Conservation (phyloP, 2,113 vertebrate genomes). For the Chionomys nivalis region DNA sequence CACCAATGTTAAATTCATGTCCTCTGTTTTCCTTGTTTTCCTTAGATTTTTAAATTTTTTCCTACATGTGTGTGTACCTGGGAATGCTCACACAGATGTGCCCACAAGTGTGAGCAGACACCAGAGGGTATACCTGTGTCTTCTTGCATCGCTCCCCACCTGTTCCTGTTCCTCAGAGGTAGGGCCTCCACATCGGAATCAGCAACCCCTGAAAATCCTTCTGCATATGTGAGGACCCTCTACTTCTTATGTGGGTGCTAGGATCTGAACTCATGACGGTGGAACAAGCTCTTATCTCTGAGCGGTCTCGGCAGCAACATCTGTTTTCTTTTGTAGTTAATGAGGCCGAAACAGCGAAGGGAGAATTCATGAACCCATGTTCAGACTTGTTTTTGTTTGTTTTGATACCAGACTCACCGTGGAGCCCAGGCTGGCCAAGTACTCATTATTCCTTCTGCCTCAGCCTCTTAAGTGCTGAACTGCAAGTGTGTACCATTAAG, state of each 20-base stretch:
- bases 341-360: neutral
- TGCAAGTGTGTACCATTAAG: neutral
- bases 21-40: neutral
- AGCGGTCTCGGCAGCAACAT: too few relatives aligned
- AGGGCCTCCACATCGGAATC: neutral
- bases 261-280: neutral
- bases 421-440: neutral
- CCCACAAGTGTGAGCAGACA: neutral
- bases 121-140: neutral
- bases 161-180: neutral
- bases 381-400: neutral
- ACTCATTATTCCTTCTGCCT: neutral
- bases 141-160: neutral
- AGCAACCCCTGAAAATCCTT: neutral
- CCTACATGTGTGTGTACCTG: neutral
- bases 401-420: neutral
- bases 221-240: neutral
- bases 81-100: too few relatives aligned
- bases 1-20: neutral
- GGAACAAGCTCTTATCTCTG: neutral
- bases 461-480: neutral
- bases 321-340: neutral
- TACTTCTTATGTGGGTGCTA: neutral
- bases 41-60: neutral
- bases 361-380: neutral